A percentile compares a stretch with the other conserved stretches of the same genome.
phyloP scores from a whole-genome alignment of 2,797 vertebrate genomes.

The Hemitrygon akajei region DNA sequence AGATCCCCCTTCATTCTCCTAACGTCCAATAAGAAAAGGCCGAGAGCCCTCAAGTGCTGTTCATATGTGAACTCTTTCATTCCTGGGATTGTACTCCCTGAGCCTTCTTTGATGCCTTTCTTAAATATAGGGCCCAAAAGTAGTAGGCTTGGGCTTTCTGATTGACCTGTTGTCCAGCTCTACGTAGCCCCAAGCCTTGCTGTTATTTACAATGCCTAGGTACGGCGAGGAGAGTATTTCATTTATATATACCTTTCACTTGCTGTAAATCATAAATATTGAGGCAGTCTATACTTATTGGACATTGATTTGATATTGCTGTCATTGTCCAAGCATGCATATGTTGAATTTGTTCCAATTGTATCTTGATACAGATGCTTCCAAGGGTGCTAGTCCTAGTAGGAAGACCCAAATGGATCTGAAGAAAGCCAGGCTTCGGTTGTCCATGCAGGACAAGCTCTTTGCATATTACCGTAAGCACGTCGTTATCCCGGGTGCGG shows the following conservation, averaged over 20 bases:
- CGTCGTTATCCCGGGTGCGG: slow-evolving; percentile 73
- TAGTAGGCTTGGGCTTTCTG: too few relatives aligned
- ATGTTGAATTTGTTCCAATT: background rate
- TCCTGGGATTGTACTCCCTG: too few relatives aligned
- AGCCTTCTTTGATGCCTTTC: too few relatives aligned
- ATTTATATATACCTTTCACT: background rate
- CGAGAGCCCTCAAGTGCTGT: too few relatives aligned
- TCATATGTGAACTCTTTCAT: too few relatives aligned
- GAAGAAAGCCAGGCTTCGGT: slow-evolving; percentile 73
- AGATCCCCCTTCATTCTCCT: too few relatives aligned
- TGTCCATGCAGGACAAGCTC: slow-evolving; percentile 88
- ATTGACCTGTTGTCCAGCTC: too few relatives aligned
- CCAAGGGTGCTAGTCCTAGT: slow-evolving; percentile 43
- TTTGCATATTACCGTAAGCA: slow-evolving; percentile 76
- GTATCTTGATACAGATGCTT: background rate
- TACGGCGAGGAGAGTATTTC: background rate
- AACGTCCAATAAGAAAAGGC: too few relatives aligned
- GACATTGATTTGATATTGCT: background rate
- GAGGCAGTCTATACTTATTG: background rate
- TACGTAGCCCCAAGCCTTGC: too few relatives aligned
- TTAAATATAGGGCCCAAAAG: too few relatives aligned
- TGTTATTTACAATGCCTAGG: background rate
- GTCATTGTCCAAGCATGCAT: background rate
- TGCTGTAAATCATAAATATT: background rate
- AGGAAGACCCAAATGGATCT: slow-evolving; percentile 63